Evolutionary conservation across 2,797 vertebrate species (phyloP), one percentile per base, ranked within the genome.

Genomic region (Platyrinchus mystaceus): DNA sequence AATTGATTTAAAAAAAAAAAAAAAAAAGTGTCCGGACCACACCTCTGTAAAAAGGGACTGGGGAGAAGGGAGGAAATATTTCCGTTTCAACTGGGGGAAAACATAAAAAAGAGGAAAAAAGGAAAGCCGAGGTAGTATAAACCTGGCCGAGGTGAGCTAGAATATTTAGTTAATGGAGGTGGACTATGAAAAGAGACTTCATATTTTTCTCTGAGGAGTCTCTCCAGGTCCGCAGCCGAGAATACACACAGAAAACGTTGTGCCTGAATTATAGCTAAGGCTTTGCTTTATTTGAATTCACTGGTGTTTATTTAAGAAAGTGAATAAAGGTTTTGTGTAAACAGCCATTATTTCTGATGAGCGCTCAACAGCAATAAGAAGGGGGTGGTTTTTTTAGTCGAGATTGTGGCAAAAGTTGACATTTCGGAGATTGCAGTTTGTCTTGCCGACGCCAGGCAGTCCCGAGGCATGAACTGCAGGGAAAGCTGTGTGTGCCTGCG

Each of bases 341-440:
- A 95, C 89, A 94, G 76, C 76, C 86, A 62, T 91, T 86, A 93
- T 94, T 91, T 90, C 92, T 88, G 86, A 92, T 87, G 91, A 91
- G 91, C 59, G 32, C 64, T 91, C 76, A 50, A 82, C 92, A 70
- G 95, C 88, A 94, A 95, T 93, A 96, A 97, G 92, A 73, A 90
- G 85, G 84, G 70, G 82, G 92, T 89, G 92, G 53, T 59, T 74
- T 66, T 66, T 84, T 37, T 7, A 84, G 77, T 68, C 63, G 71
- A 93, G 82, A 93, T 74, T 39, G 18, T 71, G 50, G 77, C 84
- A 68, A 93, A 95, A 94, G 89, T 64, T 84, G 95, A 94, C 96
- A 90, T 95, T 96, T 95, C 82, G 89, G 96, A 95, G 92, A 93
- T 94, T 49, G 88, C 91, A 92, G 60, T 93, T 89, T 92, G 95